Evolutionary conservation across 2,797 vertebrate genomes (phyloP).

Genomic region (Paramormyrops hopkinsi): DNA sequence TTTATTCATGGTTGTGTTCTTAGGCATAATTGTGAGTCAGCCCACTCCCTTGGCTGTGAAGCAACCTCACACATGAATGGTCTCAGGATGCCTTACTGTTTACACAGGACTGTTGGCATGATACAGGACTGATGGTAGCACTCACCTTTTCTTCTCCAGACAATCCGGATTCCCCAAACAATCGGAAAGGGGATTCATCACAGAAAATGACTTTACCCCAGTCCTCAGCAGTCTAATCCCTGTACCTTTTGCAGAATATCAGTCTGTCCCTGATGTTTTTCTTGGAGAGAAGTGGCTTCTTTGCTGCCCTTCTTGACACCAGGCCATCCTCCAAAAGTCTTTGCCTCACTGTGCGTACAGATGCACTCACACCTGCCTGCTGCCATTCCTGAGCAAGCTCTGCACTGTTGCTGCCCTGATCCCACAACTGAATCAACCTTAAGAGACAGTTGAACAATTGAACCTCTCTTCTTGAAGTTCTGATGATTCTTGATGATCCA

Average conservation of each 20-base stretch:
- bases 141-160: neutral
- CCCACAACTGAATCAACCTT: neutral
- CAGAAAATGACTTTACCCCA: neutral
- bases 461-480: neutral
- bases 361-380: neutral
- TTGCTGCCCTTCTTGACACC: neutral
- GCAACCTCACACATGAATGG: neutral
- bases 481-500: neutral
- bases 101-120: too few relatives aligned
- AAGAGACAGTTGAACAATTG: neutral
- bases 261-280: neutral
- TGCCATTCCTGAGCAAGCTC: neutral
- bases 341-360: neutral
- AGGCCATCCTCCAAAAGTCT: neutral
- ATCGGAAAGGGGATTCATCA: neutral
- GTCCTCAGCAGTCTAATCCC: neutral
- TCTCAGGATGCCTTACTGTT: neutral
- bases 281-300: neutral
- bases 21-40: neutral
- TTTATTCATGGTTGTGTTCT: neutral
- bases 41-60: neutral
- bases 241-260: neutral
- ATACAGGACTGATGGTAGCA: neutral
- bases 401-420: neutral
- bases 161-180: neutral